A percentile compares a stretch with the other conserved stretches of the same genome.
phyloP scores from a whole-genome alignment of 2,888 invertebrate genomes.

The Chrysotoxum bicinctum region DNA sequence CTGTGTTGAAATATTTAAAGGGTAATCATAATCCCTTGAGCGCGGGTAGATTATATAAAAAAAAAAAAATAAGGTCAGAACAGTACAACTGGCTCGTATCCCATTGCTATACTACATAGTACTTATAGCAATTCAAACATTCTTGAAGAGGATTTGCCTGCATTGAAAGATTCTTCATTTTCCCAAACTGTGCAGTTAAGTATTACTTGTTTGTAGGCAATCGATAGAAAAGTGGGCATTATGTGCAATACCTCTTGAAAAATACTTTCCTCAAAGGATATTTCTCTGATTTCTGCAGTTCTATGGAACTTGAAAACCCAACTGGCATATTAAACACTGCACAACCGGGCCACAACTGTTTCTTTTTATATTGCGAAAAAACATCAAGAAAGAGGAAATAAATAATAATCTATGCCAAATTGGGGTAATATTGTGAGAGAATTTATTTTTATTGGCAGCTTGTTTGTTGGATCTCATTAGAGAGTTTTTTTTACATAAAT shows the following conservation, averaged over 20 bases:
- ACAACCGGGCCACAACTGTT: not conserved
- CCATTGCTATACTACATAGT: no score
- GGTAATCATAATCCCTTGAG: no score
- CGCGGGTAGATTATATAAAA: no score
- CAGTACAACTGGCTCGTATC: no score
- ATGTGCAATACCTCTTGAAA: not conserved
- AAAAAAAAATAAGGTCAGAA: no score
- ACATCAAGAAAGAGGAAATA: not conserved
- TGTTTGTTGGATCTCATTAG: slow-evolving; percentile 45
- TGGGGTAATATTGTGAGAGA: slow-evolving; percentile 57
- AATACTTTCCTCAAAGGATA: not conserved
- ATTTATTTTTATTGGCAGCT: slow-evolving; percentile 57
- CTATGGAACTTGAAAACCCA: slow-evolving; percentile 29
- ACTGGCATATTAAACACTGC: slow-evolving; percentile 42
- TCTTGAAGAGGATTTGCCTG: not conserved
- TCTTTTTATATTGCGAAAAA: not conserved
- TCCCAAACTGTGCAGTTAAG: not conserved
- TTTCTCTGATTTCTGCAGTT: slow-evolving; percentile 3
- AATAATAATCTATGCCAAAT: slow-evolving; percentile 54
- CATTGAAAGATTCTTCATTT: not conserved
- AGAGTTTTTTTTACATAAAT: not conserved
- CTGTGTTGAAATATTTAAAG: no score
- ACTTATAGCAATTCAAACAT: no score
- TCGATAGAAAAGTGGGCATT: not conserved
- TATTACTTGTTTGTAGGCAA: not conserved